These are phyloP conservation scores for Diplogasteroides magnus DNA, from an alignment of 1,140 invertebrate species.

Conservation along the genomic window DNA sequence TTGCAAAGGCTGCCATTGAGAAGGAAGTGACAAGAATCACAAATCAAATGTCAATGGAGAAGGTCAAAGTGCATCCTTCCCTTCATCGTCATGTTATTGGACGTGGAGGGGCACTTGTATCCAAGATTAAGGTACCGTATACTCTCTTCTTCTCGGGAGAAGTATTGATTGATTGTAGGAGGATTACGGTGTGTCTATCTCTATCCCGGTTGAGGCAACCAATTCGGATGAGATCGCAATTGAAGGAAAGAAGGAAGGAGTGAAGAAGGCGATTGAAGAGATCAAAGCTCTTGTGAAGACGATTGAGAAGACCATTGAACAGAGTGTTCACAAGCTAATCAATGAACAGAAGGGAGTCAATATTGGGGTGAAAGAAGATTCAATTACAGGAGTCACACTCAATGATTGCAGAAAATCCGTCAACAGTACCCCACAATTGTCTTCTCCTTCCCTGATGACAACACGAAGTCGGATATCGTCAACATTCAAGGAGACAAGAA, in stretches of 20 bases:
- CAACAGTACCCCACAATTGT: constrained; percentile 8
- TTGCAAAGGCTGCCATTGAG: constrained; percentile 73
- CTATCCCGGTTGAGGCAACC: constrained; percentile 73
- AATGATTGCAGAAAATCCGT: too few relatives aligned
- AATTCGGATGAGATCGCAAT: constrained; percentile 75
- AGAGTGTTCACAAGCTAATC: constrained; percentile 82
- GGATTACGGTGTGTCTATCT: constrained; percentile 80
- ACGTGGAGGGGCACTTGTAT: constrained; percentile 80
- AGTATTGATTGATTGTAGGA: too few relatives aligned
- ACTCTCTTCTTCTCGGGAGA: too few relatives aligned
- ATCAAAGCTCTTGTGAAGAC: constrained; percentile 66
- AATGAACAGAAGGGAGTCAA: too few relatives aligned
- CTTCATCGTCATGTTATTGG: constrained; percentile 97
- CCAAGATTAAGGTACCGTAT: constrained; percentile 48
- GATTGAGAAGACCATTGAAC: constrained; percentile 88
- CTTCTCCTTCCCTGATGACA: constrained; percentile 81
- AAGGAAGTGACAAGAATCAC: constrained; percentile 75
- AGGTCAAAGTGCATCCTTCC: constrained; percentile 77
- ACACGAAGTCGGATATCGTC: constrained; percentile 84
- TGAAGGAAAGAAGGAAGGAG: constrained; percentile 81
- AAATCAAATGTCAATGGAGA: constrained; percentile 70
- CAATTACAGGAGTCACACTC: too few relatives aligned
- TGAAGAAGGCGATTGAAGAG: constrained; percentile 71
- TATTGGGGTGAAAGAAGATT: too few relatives aligned
- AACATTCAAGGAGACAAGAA: constrained; percentile 87